Base-by-base conservation (phyloP, 1,140 invertebrate species). In the Platyscapa corneri region DNA sequence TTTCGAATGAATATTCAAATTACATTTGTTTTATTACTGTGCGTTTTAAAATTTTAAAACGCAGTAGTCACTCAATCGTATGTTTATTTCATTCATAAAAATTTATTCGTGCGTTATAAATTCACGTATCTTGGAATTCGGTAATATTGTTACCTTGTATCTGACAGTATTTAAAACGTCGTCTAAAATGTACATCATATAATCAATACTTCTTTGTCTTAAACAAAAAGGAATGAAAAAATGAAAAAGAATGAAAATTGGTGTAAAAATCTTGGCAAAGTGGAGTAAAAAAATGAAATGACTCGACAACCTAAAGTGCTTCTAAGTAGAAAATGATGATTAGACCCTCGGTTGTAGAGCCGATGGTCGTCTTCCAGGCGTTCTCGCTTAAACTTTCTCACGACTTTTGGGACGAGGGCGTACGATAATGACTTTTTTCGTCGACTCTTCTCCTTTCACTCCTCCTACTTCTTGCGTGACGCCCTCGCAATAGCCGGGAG, bases 381-480 rank as follows among this genome's bases (percentile, higher is more conserved):
- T 53, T 16, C 46, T 23, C 60, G 53, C 20, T 30, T 39, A 67
- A 49, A 67, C 60, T 77, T 84, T 84, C 82, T 75, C 82, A 84
- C 82, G 82, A 70, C 74, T 67, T 84, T 83, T 74, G n/a, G 60
- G 67, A 10, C 34, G 49, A 42, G 81, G 23, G 74, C 34, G 8
- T 30, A 67, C 82, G 56, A 78, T 77, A 53, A 84, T 84, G 56
- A 84, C 74, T 77, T 78, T 78, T 83, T 78, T 84, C 75, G 20
- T 82, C 78, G 78, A 65, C n/a, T 49, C 49, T 56, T 64, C 37
- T 42, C n/a, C 27, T 46, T 39, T 75, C 53, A 37, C 32, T 23
- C 23, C 30, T 34, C 14, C 30, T 39, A 30, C 30, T 64, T 37
- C 60, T 65, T 46, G 82, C 82, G 82, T 76, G 70, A 76, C 70